Evolutionary conservation across 2,888 invertebrate genomes (phyloP), one percentile per base, ranked within the genome.

Genomic region (Copidosoma aretas): DNA sequence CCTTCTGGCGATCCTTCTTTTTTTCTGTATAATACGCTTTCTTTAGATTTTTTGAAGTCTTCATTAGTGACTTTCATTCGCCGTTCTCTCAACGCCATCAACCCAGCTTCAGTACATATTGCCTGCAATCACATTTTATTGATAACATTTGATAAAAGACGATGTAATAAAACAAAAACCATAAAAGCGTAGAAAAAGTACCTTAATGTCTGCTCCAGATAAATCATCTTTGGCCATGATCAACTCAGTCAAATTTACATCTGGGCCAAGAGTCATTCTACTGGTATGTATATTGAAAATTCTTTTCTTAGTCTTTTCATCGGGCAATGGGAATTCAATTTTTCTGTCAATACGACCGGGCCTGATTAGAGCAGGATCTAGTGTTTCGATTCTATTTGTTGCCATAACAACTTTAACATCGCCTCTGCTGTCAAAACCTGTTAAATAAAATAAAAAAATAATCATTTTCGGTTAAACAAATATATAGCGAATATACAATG

Each of bases 51-150:
- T 84, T 95, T 95, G 84, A 99, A 99, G 85, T 99, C 99, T 84
- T 99, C 98, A 86, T 97, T 98, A 72, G 97, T 99, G 43, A 99
- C 99, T 85, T 98, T 98, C 99, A 99, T 99, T 77, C 99, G 90
- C 64, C 99, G 90, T 84, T 99, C 99, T 73, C 99, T 88, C 60
- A 99, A 86, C 5, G 99, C 99, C 93, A 99, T 94, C 66, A 99
- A 86, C 73, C 99, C 99, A 65, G 98, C 99, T 87, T 99, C 99
- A 12, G 99, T 99, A 84, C 99, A 99, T 84, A 99, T 98, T 19
- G 99, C 99, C 93, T 95, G 84, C 32, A 86, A 85, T 76, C 74
- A 68, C 74, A 75, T 75, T 72, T 71, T 67, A 24, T 52, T 57
- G 49, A 62, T 65, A 46, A 46, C 12, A 46, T 46, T 46, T 3